Evolutionary conservation across 2,113 vertebrate genomes (phyloP), one percentile per base, ranked within the genome.

Genomic region (Vireo altiloquus): DNA sequence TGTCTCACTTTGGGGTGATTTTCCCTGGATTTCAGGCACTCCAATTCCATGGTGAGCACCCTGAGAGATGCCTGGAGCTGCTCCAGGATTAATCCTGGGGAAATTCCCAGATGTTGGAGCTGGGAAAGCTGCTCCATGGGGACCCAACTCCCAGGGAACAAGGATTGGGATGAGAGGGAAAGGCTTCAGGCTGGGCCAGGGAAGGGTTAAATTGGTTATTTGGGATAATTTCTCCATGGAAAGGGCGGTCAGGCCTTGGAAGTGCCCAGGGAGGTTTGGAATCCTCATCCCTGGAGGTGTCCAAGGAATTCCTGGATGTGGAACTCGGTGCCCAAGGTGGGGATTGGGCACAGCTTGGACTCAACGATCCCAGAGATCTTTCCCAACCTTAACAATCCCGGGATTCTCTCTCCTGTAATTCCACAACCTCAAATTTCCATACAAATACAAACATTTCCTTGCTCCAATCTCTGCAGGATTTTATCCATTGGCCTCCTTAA

Each of bases 161-260:
- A 6, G n/a, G 54, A 27, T 7, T 4, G 1, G 35, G 28, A 69
- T 1, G 23, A 50, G 65, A 82, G 30, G 44, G 15, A 59, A n/a
- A 0, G 0, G 35, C 30, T 31, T 23, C 15, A 19, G 7, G 24
- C 1, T n/a, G 53, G 0, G 15, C 35, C 44, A 50, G 15, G 17
- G 6, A 42, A 50, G 25, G 46, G 9, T 52, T 31, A 25, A 40
- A 30, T 18, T 15, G 61, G 53, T 52, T n/a, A 44, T 37, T 49
- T 31, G 61, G 25, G 37, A 40, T 42, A 3, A 31, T 68, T 59
- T 68, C 60, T 10, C 10, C 35, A 25, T 31, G 52, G 52, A 49
- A 85, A 66, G 9, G 16, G 27, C 11, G 49, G 0, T 53, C 60
- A 44, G n/a, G 23, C 13, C 3, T 28, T 42, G 61, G 61, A 35